Evolutionary conservation across 2,888 invertebrate genomes (phyloP).

Genomic region (Maniola hyperantus): DNA sequence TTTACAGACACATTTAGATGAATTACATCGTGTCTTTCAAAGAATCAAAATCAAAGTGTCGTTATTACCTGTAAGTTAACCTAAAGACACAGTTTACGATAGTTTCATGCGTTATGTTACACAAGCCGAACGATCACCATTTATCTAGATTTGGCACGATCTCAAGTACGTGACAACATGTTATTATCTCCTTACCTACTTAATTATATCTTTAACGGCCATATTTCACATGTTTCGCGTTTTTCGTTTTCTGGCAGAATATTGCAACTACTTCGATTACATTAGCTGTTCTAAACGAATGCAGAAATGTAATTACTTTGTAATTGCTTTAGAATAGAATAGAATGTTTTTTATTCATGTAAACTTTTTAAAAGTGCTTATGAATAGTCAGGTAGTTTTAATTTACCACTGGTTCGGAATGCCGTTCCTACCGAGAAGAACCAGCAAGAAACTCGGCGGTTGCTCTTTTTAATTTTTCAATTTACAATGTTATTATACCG

Average conservation of each 20-base stretch:
- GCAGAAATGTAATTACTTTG: not conserved
- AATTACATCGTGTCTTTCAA: too few relatives aligned
- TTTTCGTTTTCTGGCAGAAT: not conserved
- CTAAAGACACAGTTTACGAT: not conserved
- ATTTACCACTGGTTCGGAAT: too few relatives aligned
- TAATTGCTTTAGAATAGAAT: too few relatives aligned
- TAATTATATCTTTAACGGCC: not conserved
- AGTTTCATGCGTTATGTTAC: not conserved
- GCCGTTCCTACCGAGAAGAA: too few relatives aligned
- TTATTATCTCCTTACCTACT: not conserved
- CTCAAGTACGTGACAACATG: conserved; percentile 6
- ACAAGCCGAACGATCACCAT: conserved; percentile 8
- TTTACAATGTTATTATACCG: too few relatives aligned
- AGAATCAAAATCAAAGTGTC: too few relatives aligned
- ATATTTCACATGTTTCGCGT: not conserved
- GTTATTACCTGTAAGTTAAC: conserved; percentile 7
- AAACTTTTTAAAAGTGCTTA: too few relatives aligned
- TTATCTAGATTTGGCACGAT: conserved; percentile 4
- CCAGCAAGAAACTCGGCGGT: too few relatives aligned
- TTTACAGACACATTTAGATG: too few relatives aligned
- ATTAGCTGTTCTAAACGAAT: not conserved
- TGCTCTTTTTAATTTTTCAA: too few relatives aligned
- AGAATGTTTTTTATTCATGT: too few relatives aligned
- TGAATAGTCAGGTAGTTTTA: too few relatives aligned
- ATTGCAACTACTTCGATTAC: not conserved